These are phyloP conservation scores for Temnothorax ravouxi DNA, from an alignment of 2,888 invertebrate species.

Conservation along the genomic window DNA sequence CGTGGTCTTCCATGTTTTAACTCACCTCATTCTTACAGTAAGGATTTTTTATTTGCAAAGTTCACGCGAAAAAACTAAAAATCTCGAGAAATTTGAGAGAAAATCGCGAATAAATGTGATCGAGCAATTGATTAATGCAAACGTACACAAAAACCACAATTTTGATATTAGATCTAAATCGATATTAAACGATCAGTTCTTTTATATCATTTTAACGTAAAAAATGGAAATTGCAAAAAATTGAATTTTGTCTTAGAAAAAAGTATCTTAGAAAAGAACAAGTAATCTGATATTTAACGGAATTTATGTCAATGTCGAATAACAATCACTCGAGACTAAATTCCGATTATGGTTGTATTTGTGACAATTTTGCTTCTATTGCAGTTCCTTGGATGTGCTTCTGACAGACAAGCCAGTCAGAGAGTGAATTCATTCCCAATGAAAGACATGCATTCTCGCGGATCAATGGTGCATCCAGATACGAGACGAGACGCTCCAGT, in stretches of 20 bases:
- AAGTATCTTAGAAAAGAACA: background rate
- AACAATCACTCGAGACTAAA: background rate
- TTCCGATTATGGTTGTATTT: constrained; percentile 42
- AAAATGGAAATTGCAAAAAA: constrained; percentile 10
- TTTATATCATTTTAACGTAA: background rate
- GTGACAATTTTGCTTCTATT: constrained; percentile 75
- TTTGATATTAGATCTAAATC: background rate
- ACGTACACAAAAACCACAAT: background rate
- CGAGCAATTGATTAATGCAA: constrained; percentile 16
- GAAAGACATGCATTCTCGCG: constrained; percentile 92
- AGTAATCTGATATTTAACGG: background rate
- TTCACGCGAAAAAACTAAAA: background rate
- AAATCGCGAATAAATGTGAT: background rate
- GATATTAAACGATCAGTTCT: background rate
- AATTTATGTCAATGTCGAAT: constrained; percentile 10
- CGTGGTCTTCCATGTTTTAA: constrained; percentile 95
- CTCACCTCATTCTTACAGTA: constrained; percentile 95
- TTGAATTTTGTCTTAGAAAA: background rate
- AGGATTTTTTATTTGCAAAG: constrained; percentile 82
- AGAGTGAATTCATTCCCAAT: constrained; percentile 94
- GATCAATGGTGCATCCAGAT: constrained; percentile 90
- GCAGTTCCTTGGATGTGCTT: constrained; percentile 92
- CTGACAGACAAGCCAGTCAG: constrained; percentile 91
- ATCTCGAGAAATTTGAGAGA: background rate
- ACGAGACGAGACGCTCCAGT: constrained; percentile 93